Percentiles rank a stretch among this genome's conserved stretches.
phyloP scores from a whole-genome alignment of 2,113 vertebrate species.

The Engystomops pustulosus region DNA sequence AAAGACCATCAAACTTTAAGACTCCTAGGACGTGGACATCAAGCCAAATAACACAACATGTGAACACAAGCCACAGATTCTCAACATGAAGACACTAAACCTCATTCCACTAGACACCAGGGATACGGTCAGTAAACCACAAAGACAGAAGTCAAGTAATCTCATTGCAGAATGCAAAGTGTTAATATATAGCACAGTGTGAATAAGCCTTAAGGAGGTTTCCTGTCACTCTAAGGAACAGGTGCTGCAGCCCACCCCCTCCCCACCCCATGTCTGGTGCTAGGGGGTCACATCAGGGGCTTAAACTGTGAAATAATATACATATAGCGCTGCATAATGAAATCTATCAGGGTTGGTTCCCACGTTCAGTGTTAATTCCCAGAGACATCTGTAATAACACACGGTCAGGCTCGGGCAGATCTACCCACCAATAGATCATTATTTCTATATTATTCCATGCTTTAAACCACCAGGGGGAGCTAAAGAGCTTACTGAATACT shows the following conservation, averaged over 20 bases:
- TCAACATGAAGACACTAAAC: too few relatives aligned
- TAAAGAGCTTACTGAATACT: neutral
- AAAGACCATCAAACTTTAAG: too few relatives aligned
- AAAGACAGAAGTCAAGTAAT: neutral
- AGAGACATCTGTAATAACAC: neutral
- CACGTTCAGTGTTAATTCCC: neutral
- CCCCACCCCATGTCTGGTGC: neutral
- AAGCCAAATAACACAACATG: too few relatives aligned
- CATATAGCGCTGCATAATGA: neutral
- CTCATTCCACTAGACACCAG: neutral
- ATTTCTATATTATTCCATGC: too few relatives aligned
- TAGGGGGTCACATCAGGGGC: slow-evolving; percentile 2
- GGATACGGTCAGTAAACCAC: neutral
- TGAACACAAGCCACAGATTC: too few relatives aligned
- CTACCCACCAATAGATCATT: too few relatives aligned
- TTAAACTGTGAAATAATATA: slow-evolving; percentile 11
- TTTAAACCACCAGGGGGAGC: neutral
- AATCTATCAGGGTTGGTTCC: neutral
- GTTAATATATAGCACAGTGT: neutral
- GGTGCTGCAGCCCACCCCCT: neutral
- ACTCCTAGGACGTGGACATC: too few relatives aligned
- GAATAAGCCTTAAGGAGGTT: neutral
- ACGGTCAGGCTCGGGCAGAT: too few relatives aligned
- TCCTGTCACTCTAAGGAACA: neutral
- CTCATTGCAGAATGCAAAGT: neutral